Conservation (phyloP, 1,140 invertebrate genomes). For the Euglossa dilemma region DNA sequence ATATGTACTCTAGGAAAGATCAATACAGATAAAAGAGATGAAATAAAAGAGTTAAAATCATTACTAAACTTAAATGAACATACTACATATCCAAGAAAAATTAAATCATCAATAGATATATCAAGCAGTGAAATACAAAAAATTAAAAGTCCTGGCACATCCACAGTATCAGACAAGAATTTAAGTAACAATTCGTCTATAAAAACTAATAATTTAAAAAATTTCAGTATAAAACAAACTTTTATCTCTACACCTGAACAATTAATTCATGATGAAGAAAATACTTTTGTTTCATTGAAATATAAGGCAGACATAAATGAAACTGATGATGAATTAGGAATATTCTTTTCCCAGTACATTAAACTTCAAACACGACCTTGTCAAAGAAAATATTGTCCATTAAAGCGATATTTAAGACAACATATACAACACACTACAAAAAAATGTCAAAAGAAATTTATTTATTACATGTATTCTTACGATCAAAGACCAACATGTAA, state of each 20-base stretch:
- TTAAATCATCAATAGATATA: slow-evolving; percentile 15
- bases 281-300: neutral
- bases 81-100: neutral
- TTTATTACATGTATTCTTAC: slow-evolving; percentile 22
- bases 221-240: neutral
- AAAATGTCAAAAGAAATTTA: slow-evolving; percentile 27
- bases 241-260: neutral
- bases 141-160: neutral
- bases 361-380: slow-evolving; percentile 21
- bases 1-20: neutral
- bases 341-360: slow-evolving; percentile 28
- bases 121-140: neutral
- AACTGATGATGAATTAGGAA: slow-evolving; percentile 36
- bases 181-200: neutral
- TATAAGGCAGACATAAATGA: slow-evolving; percentile 7
- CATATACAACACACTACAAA: neutral
- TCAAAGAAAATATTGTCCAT: slow-evolving; percentile 24
- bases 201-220: neutral
- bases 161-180: slow-evolving; percentile 8
- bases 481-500: slow-evolving; percentile 37
- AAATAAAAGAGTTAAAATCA: slow-evolving; percentile 7
- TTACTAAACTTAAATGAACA: neutral
- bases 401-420: slow-evolving; percentile 14
- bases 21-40: neutral
- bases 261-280: neutral